These are phyloP conservation scores for Drosophila erecta DNA, from an alignment of 1,140 invertebrate species.

Conservation along the genomic window DNA sequence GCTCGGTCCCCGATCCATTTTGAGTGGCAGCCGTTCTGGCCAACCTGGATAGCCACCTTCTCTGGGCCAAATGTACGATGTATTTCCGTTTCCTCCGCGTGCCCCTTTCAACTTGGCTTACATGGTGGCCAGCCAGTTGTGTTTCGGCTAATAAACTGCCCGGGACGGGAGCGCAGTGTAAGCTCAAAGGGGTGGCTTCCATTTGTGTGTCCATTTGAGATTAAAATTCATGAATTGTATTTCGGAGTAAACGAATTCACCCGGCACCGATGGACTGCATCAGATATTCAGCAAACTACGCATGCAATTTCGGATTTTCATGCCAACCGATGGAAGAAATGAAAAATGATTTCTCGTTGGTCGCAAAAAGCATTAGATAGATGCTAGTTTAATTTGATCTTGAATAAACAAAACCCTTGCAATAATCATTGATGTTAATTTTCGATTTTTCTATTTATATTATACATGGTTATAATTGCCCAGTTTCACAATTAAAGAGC, in stretches of 20 bases:
- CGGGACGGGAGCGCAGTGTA: constrained; percentile 15
- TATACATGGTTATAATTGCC: too few species aligned
- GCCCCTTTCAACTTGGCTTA: constrained; percentile 40
- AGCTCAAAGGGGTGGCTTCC: background rate
- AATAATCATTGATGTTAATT: background rate
- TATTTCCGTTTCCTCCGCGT: constrained; percentile 6
- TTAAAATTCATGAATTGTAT: constrained; percentile 64
- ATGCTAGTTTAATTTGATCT: background rate
- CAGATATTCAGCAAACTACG: constrained; percentile 19
- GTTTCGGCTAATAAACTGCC: constrained; percentile 63
- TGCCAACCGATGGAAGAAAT: background rate
- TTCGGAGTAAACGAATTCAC: constrained; percentile 42
- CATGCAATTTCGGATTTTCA: constrained; percentile 14
- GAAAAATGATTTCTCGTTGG: background rate
- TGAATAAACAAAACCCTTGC: too few species aligned
- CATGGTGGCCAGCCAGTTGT: constrained; percentile 41
- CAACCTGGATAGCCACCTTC: constrained; percentile 42
- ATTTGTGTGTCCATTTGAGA: constrained; percentile 50
- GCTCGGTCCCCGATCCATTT: constrained; percentile 11
- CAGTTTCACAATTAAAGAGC: too few species aligned
- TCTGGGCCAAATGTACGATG: constrained; percentile 22
- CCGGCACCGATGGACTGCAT: constrained; percentile 29
- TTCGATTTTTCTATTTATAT: background rate
- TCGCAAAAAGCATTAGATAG: background rate
- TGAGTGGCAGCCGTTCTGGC: constrained; percentile 60